A percentile compares a stretch with the other conserved stretches of the same genome.
These are phyloP conservation scores for Xenentodon cancila DNA, from an alignment of 2,797 vertebrate species.

Conservation along the genomic window DNA sequence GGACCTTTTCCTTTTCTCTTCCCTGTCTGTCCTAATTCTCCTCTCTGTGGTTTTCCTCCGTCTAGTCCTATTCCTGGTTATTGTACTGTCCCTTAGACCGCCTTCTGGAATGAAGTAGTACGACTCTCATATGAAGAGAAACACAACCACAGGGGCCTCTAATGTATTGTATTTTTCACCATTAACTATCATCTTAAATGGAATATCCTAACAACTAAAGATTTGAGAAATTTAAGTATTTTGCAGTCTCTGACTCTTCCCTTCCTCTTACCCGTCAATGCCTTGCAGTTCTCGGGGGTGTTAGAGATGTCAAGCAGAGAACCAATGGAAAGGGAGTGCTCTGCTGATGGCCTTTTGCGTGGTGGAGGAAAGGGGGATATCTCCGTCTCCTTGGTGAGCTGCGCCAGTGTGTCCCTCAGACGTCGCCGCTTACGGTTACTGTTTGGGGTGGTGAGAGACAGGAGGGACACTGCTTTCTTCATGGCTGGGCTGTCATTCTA, in stretches of 20 bases:
- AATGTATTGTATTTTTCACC: neutral
- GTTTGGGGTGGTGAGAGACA: conserved; percentile 92
- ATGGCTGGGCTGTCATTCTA: conserved; percentile 91
- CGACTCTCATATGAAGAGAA: neutral
- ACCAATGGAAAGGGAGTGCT: conserved; percentile 92
- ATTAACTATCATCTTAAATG: neutral
- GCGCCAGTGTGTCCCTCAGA: conserved; percentile 92
- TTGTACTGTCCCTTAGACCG: conserved; percentile 49
- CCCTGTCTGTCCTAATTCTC: conserved; percentile 59
- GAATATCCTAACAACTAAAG: neutral
- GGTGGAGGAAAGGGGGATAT: conserved; percentile 92
- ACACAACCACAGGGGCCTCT: neutral
- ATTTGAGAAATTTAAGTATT: neutral
- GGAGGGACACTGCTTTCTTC: conserved; percentile 93
- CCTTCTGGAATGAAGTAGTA: conserved; percentile 53
- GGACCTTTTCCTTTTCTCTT: conserved; percentile 43
- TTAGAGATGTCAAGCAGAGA: conserved; percentile 97
- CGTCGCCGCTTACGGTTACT: conserved; percentile 94
- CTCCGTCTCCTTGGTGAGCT: conserved; percentile 92
- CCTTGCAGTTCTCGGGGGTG: conserved; percentile 89
- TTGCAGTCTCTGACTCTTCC: neutral
- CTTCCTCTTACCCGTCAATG: conserved; percentile 81
- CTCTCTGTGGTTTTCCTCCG: conserved; percentile 58
- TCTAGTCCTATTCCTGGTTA: conserved; percentile 43
- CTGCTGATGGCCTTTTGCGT: conserved; percentile 92